A percentile compares a stretch with the other conserved stretches of the same genome.
Evolutionary conservation across 2,797 vertebrate species (phyloP).

Genomic region (Sebastes oblongus): DNA sequence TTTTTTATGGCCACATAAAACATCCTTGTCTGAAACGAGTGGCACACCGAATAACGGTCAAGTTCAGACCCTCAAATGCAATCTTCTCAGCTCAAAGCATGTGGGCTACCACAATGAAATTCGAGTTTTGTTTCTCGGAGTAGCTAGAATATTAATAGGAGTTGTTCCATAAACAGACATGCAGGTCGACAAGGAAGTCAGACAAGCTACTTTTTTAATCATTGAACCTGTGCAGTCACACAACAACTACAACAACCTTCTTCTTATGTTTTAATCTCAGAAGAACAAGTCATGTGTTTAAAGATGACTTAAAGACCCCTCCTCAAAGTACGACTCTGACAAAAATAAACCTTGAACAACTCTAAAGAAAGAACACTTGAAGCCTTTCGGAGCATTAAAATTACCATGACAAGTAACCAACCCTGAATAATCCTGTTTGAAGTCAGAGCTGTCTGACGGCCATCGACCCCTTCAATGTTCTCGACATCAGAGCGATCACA

Average conservation of each 20-base stretch:
- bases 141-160: constrained; percentile 21
- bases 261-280: constrained; percentile 26
- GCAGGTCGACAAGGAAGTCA: constrained; percentile 13
- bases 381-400: constrained; percentile 9
- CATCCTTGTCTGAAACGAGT: constrained; percentile 9
- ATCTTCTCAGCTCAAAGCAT: constrained; percentile 1
- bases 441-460: constrained; percentile 41
- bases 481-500: constrained; percentile 30
- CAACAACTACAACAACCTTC: background rate
- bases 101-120: background rate
- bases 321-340: constrained; percentile 29
- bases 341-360: constrained; percentile 42
- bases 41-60: background rate
- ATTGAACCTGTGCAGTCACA: constrained; percentile 5
- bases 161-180: constrained; percentile 10
- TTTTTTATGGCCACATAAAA: constrained; percentile 20
- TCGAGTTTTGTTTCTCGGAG: background rate
- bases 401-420: constrained; percentile 41
- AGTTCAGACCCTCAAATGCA: constrained; percentile 8
- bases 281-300: constrained; percentile 24
- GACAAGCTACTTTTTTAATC: background rate
- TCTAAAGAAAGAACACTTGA: constrained; percentile 45
- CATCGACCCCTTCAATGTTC: constrained; percentile 28
- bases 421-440: constrained; percentile 52
- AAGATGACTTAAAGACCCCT: constrained; percentile 43